phyloP scores from a whole-genome alignment of 2,797 vertebrate species.

The Melanotaenia pygmaea region DNA sequence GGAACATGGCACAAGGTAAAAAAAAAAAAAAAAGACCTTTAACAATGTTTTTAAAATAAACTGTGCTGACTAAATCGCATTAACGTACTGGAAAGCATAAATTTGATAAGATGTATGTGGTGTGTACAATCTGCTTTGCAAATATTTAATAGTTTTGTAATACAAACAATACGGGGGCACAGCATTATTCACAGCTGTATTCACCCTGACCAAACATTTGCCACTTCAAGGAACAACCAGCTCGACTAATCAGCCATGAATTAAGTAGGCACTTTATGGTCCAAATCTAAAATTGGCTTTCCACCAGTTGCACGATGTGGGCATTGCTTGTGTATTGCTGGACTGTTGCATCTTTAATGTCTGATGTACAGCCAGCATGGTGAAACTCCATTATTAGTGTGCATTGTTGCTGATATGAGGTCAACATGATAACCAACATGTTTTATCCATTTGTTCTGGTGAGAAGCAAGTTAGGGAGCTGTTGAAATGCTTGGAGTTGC shows the following conservation, averaged over 20 bases:
- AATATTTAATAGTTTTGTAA: slow-evolving; percentile 2
- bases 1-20: too few relatives aligned
- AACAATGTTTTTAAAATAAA: neutral
- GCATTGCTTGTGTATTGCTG: neutral
- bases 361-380: neutral
- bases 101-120: neutral
- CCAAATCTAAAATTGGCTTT: neutral
- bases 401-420: neutral
- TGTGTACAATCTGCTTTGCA: neutral
- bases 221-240: neutral
- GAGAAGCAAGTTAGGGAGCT: neutral
- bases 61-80: neutral
- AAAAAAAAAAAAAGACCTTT: too few relatives aligned
- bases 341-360: neutral
- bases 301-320: neutral
- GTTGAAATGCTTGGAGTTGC: neutral
- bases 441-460: neutral
- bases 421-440: neutral
- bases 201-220: neutral
- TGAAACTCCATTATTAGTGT: neutral
- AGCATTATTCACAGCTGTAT: neutral
- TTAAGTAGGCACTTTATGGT: neutral
- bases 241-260: neutral
- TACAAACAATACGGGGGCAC: neutral
- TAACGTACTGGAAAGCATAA: neutral